A percentile compares a stretch with the other conserved stretches of the same genome.
phyloP scores from a whole-genome alignment of 1,140 invertebrate genomes.

The Calliphora vicina region DNA sequence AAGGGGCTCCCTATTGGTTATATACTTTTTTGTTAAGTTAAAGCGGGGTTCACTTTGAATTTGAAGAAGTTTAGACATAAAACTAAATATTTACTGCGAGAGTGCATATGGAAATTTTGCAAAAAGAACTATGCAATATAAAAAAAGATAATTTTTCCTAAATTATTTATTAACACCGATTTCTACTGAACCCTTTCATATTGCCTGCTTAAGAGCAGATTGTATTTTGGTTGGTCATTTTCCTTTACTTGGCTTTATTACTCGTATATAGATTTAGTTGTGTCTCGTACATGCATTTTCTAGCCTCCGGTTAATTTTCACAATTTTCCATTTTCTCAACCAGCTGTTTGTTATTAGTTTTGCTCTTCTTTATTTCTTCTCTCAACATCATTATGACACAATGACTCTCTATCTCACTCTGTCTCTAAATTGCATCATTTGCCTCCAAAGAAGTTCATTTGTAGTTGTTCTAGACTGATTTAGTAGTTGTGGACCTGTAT shows the following conservation, averaged over 20 bases:
- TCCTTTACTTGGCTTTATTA: not conserved
- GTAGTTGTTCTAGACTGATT: not conserved
- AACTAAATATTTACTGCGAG: too few relatives aligned
- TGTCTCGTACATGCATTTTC: conserved; percentile 15
- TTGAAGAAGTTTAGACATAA: too few relatives aligned
- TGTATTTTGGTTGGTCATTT: not conserved
- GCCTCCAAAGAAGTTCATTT: not conserved
- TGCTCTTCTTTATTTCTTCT: conserved; percentile 9
- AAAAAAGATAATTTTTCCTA: too few relatives aligned
- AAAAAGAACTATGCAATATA: too few relatives aligned
- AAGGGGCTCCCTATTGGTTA: too few relatives aligned
- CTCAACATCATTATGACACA: conserved; percentile 14
- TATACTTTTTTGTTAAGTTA: too few relatives aligned
- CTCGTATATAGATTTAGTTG: not conserved
- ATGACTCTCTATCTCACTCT: not conserved
- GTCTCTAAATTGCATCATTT: not conserved
- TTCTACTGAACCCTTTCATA: not conserved
- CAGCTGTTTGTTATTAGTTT: not conserved
- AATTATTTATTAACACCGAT: not conserved
- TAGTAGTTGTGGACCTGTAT: not conserved
- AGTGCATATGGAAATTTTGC: too few relatives aligned
- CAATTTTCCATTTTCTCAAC: conserved; percentile 21
- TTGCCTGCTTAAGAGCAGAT: not conserved
- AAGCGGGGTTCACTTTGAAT: too few relatives aligned
- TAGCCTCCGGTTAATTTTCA: conserved; percentile 18